Evolutionary conservation across 2,113 vertebrate genomes (phyloP), one percentile per base, ranked within the genome.

Genomic region (Malurus alboscapulatus): DNA sequence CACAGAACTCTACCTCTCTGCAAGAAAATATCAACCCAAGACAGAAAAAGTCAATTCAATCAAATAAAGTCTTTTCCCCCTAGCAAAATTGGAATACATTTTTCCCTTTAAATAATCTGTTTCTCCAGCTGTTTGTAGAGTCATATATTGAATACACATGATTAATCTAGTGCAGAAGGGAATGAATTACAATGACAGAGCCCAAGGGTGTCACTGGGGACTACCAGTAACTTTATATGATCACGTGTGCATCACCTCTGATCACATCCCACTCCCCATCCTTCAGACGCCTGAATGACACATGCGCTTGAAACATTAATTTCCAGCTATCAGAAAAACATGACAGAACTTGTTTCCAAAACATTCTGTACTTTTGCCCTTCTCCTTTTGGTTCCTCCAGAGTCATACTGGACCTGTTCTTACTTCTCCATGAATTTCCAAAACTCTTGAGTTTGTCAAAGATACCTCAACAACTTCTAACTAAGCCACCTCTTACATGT

Each of bases 381-480:
- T 83, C 84, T 77, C 48, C 36, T 76, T 91, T 24, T 67, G 32
- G 34, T 44, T 94, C n/a, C 59, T 68, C 34, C 50, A 65, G 16
- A 53, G 38, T 25, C 58, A 71, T 17, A 15, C 6, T 40, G 50
- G 6, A 38, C 21, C 29, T 3, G 0, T 57, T 58, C 36, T 53
- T 61, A 44, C 55, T 69, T 59, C 48, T 45, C 22, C 20, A 25
- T 17, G 58, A 42, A 61, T 7, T 50, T 69, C 84, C 22, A 48
- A 87, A 82, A 83, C 9, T 6, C 24, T 1, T 4, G 10, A 76
- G 51, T 38, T 65, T 3, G 1, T 18, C 38, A 44, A 30, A 51
- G 45, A 21, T 9, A 36, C 9, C 32, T 55, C 57, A 34, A 36
- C 0, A 0, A 0, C 20, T 11, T 36, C n/a, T 8, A 26, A 55